A percentile compares a stretch with the other conserved stretches of the same genome.
These are phyloP conservation scores for Paraplagusia blochii DNA, from an alignment of 2,113 vertebrate genomes.

Conservation along the genomic window DNA sequence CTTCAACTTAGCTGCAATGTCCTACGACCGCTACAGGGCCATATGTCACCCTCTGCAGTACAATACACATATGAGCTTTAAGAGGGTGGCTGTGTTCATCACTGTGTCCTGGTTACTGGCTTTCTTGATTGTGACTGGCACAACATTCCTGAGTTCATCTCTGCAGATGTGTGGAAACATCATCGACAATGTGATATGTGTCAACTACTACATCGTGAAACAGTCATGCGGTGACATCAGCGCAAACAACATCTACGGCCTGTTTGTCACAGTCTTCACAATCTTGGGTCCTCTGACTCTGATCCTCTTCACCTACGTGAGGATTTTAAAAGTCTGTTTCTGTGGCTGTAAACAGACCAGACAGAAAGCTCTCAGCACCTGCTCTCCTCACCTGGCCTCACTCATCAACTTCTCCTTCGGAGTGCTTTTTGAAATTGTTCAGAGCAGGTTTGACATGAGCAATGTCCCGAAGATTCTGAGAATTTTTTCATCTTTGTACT, in stretches of 20 bases:
- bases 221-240: conserved; percentile 1
- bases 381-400: conserved; percentile 2
- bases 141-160: conserved; percentile 10
- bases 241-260: background rate
- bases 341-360: background rate
- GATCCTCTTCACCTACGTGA: conserved; percentile 3
- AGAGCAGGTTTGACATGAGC: background rate
- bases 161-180: conserved; percentile 2
- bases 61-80: conserved; percentile 46
- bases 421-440: background rate
- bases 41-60: conserved; percentile 70
- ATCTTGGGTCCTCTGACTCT: background rate
- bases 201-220: background rate
- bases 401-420: conserved; percentile 7
- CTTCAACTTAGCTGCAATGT: conserved; percentile 55
- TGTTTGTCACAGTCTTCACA: background rate
- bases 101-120: conserved; percentile 33
- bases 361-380: conserved; percentile 6
- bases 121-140: background rate
- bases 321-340: conserved; percentile 2
- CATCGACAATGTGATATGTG: conserved; percentile 2
- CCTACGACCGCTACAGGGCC: conserved; percentile 68
- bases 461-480: background rate
- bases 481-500: background rate
- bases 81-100: background rate